Evolutionary conservation across 2,797 vertebrate genomes (phyloP), one percentile per base, ranked within the genome.

Genomic region (Coilia nasus): DNA sequence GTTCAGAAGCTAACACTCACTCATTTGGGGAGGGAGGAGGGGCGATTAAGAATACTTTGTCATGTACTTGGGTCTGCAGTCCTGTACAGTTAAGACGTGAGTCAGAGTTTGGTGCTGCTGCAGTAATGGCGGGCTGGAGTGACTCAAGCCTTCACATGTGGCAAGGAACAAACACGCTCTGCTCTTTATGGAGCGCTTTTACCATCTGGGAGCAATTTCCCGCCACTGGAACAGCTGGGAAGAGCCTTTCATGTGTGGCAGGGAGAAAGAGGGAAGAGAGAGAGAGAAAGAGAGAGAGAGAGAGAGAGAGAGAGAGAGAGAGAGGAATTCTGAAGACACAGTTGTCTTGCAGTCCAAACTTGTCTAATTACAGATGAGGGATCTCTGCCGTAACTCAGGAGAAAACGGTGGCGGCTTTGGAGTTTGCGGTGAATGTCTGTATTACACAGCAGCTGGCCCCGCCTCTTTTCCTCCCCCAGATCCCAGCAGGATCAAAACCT

Each of bases 131-230:
- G 85, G 87, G 85, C 85, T 81, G 82, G 82, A 86, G 80, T 88
- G 75, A 86, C 87, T 88, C 84, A 83, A 91, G 82, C 85, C 87
- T 90, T 93, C 89, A 90, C 82, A 94, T 94, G 93, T 94, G 94
- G 92, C 88, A 81, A 90, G 89, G 86, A 91, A 87, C 83, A 83
- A 82, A 91, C 71, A 35, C 86, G 88, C 85, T 54, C 87, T 50
- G 82, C 87, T 87, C 91, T 90, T 88, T 88, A 87, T 85, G 80
- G 46, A 85, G 56, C 11, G 50, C 81, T 84, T 75, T 84, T 80
- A 82, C 86, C 93, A 95, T 95, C 93, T 95, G 94, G 93, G 93
- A 93, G 87, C 92, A 90, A 92, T 93, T 92, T 90, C 91, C 88
- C 87, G 82, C 89, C 88, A 89, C 92, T 75, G 89, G 90, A 94